Percentiles rank a stretch among this genome's conserved stretches.
Conservation (phyloP, 92 coral and sea anemone genomes). For the Diadumene lineata region DNA sequence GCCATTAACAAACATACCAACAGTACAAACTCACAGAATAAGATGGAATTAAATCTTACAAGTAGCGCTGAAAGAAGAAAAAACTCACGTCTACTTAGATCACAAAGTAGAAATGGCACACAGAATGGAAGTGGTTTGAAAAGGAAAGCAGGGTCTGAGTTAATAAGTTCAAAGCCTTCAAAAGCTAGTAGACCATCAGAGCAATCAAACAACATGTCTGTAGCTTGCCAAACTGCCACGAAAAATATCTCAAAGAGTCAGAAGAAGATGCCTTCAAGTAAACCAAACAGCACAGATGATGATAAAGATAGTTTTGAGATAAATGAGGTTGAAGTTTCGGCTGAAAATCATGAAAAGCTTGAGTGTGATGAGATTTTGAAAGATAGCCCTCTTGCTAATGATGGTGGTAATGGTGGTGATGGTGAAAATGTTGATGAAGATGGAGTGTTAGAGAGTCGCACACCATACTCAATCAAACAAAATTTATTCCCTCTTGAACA, state of each 20-base stretch:
- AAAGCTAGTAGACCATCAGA: conserved; percentile 46
- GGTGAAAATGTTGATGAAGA: too few relatives aligned
- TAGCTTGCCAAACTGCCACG: conserved; percentile 49
- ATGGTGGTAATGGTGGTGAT: background rate
- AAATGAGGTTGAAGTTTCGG: background rate
- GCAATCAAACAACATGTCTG: conserved; percentile 20
- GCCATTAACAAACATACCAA: conserved; percentile 8
- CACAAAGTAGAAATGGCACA: background rate
- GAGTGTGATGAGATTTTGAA: conserved; percentile 13
- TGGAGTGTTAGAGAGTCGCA: background rate
- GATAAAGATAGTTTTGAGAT: background rate
- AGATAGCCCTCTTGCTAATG: background rate
- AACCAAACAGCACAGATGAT: background rate
- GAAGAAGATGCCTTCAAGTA: background rate
- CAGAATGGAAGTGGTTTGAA: conserved; percentile 40
- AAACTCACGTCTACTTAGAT: conserved; percentile 27
- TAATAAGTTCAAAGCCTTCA: conserved; percentile 31
- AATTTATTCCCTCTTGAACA: conserved; percentile 30
- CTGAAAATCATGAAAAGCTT: background rate
- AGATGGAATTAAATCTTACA: conserved; percentile 1
- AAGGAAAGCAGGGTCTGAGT: conserved; percentile 39
- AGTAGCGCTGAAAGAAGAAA: conserved; percentile 14
- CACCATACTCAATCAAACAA: conserved; percentile 12
- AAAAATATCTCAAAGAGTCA: conserved; percentile 23
- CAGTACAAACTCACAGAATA: conserved; percentile 16